Evolutionary conservation across 2,888 invertebrate genomes (phyloP), one percentile per base, ranked within the genome.

Genomic region (Brenthis ino): DNA sequence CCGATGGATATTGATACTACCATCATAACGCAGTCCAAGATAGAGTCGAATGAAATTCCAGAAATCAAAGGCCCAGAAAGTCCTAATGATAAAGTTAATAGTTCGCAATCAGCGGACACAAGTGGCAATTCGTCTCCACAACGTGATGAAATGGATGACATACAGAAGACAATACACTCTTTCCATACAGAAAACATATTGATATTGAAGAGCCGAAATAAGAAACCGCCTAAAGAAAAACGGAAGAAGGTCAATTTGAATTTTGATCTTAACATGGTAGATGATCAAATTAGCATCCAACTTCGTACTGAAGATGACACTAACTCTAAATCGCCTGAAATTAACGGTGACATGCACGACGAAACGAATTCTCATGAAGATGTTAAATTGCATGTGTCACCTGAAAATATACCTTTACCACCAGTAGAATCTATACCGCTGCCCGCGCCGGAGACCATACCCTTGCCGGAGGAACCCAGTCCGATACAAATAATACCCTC

Each of bases 101-200:
- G 89, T 73, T 86, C 89, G 13, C 89, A 88, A 67, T 89, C 89
- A 1, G 90, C 91, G 0, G 93, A 93, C 76, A 93, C 93, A 4
- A 93, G 93, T 76, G 92, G 93, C 3, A 90, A 90, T 77, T 93
- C 93, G 0, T 93, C 93, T 0, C 93, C 93, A 0, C 89, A 92
- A 63, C 83, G 91, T 6, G 93, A 94, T 76, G 94, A 94, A 77
- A 93, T 94, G 88, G 94, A 94, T 74, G 95, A 94, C 76, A 94
- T 95, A 66, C 94, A 94, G 78, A 94, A 94, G 76, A 94, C 94
- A 74, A 89, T 95, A 72, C 93, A 94, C 76, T 94, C 94, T 50
- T 95, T 95, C 80, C 95, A 95, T 79, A 94, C 94, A 1, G 94
- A 94, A 77, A 95, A 95, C 79, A 94, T 95, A 72, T 91, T 93